phyloP scores from a whole-genome alignment of 1,140 invertebrate genomes.

The Micrasema longulum region DNA sequence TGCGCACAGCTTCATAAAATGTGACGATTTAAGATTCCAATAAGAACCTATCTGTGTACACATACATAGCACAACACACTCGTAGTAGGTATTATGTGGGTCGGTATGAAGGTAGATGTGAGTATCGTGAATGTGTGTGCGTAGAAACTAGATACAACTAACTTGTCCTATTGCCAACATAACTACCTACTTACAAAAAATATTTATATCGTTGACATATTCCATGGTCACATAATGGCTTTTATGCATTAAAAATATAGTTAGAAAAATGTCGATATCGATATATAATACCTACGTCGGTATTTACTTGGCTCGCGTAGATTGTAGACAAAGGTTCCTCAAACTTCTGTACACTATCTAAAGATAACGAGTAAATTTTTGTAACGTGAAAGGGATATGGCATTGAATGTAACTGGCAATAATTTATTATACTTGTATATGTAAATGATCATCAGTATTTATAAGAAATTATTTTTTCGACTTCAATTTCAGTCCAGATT shows the following conservation, averaged over 20 bases:
- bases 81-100: background rate
- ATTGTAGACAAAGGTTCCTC: background rate
- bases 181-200: slow-evolving; percentile 36
- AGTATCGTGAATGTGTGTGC: background rate
- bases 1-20: too few relatives aligned
- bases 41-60: too few relatives aligned
- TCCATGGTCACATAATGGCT: slow-evolving; percentile 45
- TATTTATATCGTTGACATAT: slow-evolving; percentile 46
- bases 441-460: too few relatives aligned
- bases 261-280: slow-evolving; percentile 34
- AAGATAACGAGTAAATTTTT: too few relatives aligned
- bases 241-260: slow-evolving; percentile 46
- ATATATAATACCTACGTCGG: slow-evolving; percentile 4
- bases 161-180: slow-evolving; percentile 27
- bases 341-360: background rate
- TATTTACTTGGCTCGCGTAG: background rate
- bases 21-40: too few relatives aligned
- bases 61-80: background rate
- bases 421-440: too few relatives aligned
- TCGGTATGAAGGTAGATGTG: background rate
- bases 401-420: too few relatives aligned
- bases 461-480: too few relatives aligned
- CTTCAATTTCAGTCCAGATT: too few relatives aligned
- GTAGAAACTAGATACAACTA: slow-evolving; percentile 2
- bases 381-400: too few relatives aligned